Evolutionary conservation across 1,140 invertebrate species (phyloP).

Genomic region (Melipona quadrifasciata): DNA sequence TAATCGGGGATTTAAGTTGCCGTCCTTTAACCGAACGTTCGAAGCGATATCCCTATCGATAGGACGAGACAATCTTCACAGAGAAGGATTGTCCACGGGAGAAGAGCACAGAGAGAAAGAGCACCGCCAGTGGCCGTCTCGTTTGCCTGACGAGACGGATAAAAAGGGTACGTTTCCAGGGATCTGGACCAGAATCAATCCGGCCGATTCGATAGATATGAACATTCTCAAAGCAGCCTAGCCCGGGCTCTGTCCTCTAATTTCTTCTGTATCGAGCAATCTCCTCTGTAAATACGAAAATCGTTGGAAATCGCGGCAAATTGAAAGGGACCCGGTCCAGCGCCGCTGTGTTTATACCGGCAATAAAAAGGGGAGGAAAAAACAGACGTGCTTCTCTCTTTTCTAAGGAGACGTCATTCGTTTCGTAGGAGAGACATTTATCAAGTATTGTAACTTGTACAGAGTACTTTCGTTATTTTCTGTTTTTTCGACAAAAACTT

Average conservation of each 20-base stretch:
- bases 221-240: constrained; percentile 50
- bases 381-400: neutral
- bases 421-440: too few species aligned
- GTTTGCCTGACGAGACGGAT: constrained; percentile 52
- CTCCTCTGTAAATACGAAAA: constrained; percentile 50
- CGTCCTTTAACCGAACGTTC: constrained; percentile 26
- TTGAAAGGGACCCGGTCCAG: constrained; percentile 25
- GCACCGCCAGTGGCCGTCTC: constrained; percentile 26
- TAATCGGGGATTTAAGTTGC: constrained; percentile 43
- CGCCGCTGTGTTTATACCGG: constrained; percentile 1
- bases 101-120: neutral
- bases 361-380: neutral
- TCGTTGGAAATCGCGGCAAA: constrained; percentile 5
- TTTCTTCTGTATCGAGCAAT: constrained; percentile 47
- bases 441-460: neutral
- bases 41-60: constrained; percentile 20
- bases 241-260: constrained; percentile 36
- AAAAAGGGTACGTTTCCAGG: constrained; percentile 52
- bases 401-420: neutral
- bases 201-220: constrained; percentile 40
- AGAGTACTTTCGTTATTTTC: neutral
- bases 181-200: constrained; percentile 55
- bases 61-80: neutral
- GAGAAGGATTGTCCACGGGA: constrained; percentile 12
- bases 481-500: neutral